Conservation (phyloP, 23 tunicate species). For the Styela plicata region DNA sequence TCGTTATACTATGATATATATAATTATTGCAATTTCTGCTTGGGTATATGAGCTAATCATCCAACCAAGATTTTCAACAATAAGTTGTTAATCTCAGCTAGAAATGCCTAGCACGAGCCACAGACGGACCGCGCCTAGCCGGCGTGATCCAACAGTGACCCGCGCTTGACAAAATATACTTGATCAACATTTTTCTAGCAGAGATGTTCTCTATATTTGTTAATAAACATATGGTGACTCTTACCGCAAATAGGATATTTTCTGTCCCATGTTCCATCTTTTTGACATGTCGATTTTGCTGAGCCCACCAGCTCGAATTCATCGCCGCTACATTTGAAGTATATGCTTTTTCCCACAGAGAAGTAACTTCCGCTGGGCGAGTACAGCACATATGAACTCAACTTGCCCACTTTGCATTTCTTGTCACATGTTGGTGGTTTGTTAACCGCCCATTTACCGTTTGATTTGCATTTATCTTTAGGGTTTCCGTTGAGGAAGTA, state of each 20-base stretch:
- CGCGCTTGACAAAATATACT: too few relatives aligned
- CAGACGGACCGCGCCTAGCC: too few relatives aligned
- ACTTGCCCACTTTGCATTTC: neutral
- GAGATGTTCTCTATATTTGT: too few relatives aligned
- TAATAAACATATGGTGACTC: too few relatives aligned
- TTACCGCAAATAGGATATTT: neutral
- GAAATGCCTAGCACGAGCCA: too few relatives aligned
- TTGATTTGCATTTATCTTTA: neutral
- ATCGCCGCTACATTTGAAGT: neutral
- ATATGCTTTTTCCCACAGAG: neutral
- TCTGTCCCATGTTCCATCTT: neutral
- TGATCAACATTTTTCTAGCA: too few relatives aligned
- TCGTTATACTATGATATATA: too few relatives aligned
- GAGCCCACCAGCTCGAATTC: neutral
- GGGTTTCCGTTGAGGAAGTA: neutral
- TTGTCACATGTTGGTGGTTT: neutral
- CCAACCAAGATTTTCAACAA: too few relatives aligned
- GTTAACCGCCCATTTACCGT: neutral
- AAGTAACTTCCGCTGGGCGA: neutral
- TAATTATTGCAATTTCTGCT: too few relatives aligned
- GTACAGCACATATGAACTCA: neutral
- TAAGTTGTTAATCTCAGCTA: too few relatives aligned
- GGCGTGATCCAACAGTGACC: too few relatives aligned
- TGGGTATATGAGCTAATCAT: too few relatives aligned
- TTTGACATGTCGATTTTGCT: neutral